Percentiles rank a stretch among this genome's conserved stretches.
Evolutionary conservation across 1,140 invertebrate genomes (phyloP).

Genomic region (Eurosta solidaginis): DNA sequence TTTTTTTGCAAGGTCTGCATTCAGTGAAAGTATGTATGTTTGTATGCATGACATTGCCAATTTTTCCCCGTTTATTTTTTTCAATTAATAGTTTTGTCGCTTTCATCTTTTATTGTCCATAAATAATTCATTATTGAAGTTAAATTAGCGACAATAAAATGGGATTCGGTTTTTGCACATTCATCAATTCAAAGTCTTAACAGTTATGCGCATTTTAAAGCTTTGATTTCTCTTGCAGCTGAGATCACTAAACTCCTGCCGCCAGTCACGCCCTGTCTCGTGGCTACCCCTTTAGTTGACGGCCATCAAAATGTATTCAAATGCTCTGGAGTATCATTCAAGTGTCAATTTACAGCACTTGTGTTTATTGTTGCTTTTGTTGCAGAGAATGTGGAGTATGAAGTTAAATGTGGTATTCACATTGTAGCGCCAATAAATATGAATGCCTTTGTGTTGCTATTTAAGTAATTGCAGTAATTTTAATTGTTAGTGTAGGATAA

Average conservation of each 20-base stretch:
- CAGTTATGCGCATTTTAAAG: conserved; percentile 9
- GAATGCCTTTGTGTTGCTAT: not conserved
- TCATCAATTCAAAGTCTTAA: not conserved
- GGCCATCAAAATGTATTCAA: conserved; percentile 10
- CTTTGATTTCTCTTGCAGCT: not conserved
- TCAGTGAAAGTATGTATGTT: conserved; percentile 21
- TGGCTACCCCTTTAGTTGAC: not conserved
- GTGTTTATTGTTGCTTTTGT: not conserved
- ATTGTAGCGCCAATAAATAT: too few relatives aligned
- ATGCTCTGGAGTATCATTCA: conserved; percentile 8
- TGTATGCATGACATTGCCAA: too few relatives aligned
- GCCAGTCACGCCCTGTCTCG: not conserved
- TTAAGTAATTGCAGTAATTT: not conserved
- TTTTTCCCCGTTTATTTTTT: not conserved
- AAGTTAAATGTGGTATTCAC: not conserved
- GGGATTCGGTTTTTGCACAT: not conserved
- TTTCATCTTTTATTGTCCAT: not conserved
- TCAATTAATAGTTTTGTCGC: not conserved
- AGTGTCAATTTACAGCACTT: conserved; percentile 7
- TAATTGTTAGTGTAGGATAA: not conserved
- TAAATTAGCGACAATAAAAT: conserved; percentile 2
- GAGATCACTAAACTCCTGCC: not conserved
- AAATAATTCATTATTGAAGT: not conserved
- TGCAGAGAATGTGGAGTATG: not conserved
- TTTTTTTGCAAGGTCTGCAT: not conserved